Conservation (phyloP, 1,140 invertebrate species). For the Nixonia krombeini region DNA sequence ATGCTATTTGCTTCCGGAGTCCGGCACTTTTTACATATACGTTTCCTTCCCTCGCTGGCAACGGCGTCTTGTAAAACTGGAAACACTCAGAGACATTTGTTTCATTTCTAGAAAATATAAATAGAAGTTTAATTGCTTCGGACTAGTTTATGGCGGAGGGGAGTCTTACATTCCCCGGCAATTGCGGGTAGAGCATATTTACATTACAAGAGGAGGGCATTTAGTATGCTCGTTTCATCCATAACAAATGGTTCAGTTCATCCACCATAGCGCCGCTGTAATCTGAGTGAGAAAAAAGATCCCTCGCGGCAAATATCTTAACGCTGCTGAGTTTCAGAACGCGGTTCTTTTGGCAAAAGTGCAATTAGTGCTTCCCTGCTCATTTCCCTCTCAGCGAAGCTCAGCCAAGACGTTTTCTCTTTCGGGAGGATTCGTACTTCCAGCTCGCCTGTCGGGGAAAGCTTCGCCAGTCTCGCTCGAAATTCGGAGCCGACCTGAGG, state of each 20-base stretch:
- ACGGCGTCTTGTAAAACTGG: no score
- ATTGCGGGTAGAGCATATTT: no score
- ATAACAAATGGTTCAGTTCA: no score
- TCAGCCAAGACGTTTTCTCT: constrained; percentile 23
- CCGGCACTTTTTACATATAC: not conserved
- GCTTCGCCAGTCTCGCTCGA: constrained; percentile 3
- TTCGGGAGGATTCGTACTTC: constrained; percentile 15
- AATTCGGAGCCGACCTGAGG: constrained; percentile 25
- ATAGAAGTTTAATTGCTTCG: no score
- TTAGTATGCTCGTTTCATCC: no score
- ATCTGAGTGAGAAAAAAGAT: constrained; percentile 7
- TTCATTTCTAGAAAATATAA: no score
- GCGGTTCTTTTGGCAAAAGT: constrained; percentile 13
- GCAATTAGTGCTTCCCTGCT: constrained; percentile 37
- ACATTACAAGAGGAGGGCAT: no score
- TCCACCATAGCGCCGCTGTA: no score
- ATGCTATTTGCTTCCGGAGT: not conserved
- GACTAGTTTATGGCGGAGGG: no score
- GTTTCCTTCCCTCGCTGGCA: constrained; percentile 4
- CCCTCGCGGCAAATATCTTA: constrained; percentile 30
- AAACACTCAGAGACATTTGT: not conserved
- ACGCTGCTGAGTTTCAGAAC: constrained; percentile 12
- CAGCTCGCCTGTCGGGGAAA: constrained; percentile 26
- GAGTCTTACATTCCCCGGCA: no score
- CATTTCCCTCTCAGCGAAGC: constrained; percentile 30